Evolutionary conservation across 2,888 invertebrate genomes (phyloP).

Genomic region (Antitype chi): DNA sequence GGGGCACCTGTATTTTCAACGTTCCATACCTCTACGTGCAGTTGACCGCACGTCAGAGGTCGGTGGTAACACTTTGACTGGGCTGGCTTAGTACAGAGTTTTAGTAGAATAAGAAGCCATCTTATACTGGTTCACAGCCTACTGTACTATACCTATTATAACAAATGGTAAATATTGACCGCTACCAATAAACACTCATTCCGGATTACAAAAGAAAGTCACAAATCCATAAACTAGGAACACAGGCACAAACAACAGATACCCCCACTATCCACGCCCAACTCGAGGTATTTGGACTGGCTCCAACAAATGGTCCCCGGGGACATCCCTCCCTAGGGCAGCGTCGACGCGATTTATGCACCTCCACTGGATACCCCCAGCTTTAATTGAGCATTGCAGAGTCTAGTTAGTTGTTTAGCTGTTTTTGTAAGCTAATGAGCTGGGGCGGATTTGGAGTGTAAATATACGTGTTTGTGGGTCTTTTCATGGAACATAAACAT

Average conservation of each 20-base stretch:
- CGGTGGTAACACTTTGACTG: background rate
- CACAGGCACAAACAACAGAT: conserved; percentile 15
- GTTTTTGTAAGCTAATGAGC: conserved; percentile 24
- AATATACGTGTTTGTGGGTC: background rate
- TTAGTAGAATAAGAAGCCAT: background rate
- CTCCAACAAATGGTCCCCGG: conserved; percentile 52
- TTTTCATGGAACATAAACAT: no score
- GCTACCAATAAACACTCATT: background rate
- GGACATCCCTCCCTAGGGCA: conserved; percentile 54
- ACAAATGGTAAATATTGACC: background rate
- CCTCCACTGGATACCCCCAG: conserved; percentile 21
- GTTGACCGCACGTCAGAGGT: background rate
- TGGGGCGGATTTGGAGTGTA: background rate
- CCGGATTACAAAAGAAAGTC: background rate
- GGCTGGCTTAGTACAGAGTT: background rate
- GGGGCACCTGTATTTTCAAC: background rate
- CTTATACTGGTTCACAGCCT: background rate
- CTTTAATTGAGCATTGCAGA: conserved; percentile 51
- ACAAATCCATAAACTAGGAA: conserved; percentile 13
- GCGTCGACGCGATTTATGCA: conserved; percentile 65
- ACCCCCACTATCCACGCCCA: conserved; percentile 24
- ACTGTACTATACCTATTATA: background rate
- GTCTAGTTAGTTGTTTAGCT: conserved; percentile 21
- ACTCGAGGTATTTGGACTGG: conserved; percentile 47
- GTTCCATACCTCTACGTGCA: background rate